phyloP scores from a whole-genome alignment of 2,113 vertebrate genomes.

The Otocyon megalotis region DNA sequence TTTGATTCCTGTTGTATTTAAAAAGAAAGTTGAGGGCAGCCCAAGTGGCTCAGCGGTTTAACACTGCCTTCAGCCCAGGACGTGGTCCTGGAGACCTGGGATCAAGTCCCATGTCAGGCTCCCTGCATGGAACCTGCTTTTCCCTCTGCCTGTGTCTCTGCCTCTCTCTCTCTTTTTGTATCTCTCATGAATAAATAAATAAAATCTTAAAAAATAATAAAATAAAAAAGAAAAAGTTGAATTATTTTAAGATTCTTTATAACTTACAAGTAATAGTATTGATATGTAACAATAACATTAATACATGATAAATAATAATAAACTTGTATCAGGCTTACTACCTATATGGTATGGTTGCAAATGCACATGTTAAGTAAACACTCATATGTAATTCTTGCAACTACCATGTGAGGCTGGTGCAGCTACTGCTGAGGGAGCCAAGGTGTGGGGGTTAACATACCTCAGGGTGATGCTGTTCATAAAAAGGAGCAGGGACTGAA shows the following conservation, averaged over 20 bases:
- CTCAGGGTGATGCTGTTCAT: background rate
- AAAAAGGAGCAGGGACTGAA: background rate
- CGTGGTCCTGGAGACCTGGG: too few relatives aligned
- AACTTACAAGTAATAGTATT: background rate
- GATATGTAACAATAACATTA: background rate
- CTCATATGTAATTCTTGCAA: background rate
- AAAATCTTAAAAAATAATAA: too few relatives aligned
- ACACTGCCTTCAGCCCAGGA: too few relatives aligned
- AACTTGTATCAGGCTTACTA: background rate
- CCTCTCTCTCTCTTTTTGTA: too few relatives aligned
- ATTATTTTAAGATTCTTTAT: background rate
- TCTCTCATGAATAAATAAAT: too few relatives aligned
- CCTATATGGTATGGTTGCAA: background rate
- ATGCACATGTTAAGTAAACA: background rate
- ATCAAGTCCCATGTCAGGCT: too few relatives aligned
- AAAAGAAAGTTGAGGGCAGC: background rate
- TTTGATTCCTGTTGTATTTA: slow-evolving; percentile 13
- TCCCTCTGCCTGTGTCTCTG: too few relatives aligned
- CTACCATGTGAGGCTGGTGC: background rate
- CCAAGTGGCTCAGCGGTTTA: too few relatives aligned
- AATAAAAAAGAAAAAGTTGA: background rate
- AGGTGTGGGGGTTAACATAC: background rate
- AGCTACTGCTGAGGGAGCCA: background rate
- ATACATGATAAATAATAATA: background rate
- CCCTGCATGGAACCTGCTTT: too few relatives aligned